Base-by-base conservation (phyloP, 1,140 invertebrate species). In the Mercenaria mercenaria region DNA sequence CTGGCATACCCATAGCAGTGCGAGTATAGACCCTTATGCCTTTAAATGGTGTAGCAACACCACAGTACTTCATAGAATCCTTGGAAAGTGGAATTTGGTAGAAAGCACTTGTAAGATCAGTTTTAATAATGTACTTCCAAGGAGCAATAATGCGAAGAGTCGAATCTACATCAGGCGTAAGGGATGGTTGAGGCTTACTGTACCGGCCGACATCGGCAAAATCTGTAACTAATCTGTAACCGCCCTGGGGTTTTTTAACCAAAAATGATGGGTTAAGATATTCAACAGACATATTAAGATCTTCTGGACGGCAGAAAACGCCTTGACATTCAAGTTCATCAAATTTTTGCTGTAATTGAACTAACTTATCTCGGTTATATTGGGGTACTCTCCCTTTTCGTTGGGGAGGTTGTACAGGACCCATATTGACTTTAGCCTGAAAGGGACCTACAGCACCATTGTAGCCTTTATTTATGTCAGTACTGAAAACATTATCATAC, bases 31-130 rank as follows among this genome's bases (percentile, higher is more conserved):
- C n/a, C n/a, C n/a, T n/a, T n/a, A n/a, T n/a, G n/a, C n/a, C 41
- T 52, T 52, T 47, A 32, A 50, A 77, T 50, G 74, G 74, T 50
- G 74, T 39, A n/a, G 23, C 32, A 74, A 67, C 6, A n/a, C 88
- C 89, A 61, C 89, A 90, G 67, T 86, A 90, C 37, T 59, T 90
- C 52, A 90, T 37, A 15, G 88, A 90, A 20, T 83, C 10, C 18
- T 50, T 69, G 20, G 72, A 84, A 13, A 92, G 72, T 0, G 90
- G 92, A 11, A 92, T 91, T 43, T 93, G 90, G 74, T 89, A 91
- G 50, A 69, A 86, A 18, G 83, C 67, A 39, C 83, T 86, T 1
- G 81, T 69, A 32, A 91, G n/a, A n/a, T n/a, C n/a, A n/a, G 61
- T 69, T 72, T 79, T 79, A 81, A 91, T 67, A 20, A 79, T 41